phyloP scores from a whole-genome alignment of 92 coral and sea anemone species.

The Diadumene lineata region DNA sequence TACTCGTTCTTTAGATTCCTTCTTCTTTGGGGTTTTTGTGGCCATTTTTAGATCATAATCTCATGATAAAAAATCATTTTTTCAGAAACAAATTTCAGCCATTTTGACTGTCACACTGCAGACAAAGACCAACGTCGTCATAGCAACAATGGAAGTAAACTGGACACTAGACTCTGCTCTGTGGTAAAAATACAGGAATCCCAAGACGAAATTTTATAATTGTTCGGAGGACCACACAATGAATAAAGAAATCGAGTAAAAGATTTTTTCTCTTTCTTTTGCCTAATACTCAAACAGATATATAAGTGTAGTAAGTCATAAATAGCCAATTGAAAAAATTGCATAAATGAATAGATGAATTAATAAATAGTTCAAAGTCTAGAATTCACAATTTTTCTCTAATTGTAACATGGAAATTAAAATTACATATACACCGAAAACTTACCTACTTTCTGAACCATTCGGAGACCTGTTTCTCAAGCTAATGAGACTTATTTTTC shows the following conservation, averaged over 20 bases:
- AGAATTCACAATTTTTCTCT: background rate
- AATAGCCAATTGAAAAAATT: too few species aligned
- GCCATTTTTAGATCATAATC: conserved; percentile 63
- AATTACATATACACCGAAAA: too few species aligned
- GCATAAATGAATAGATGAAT: background rate
- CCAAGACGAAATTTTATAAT: background rate
- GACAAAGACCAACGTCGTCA: conserved; percentile 17
- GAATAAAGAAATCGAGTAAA: background rate
- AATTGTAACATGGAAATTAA: too few species aligned
- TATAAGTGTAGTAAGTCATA: too few species aligned
- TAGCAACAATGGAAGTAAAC: conserved; percentile 17
- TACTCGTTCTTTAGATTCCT: conserved; percentile 95
- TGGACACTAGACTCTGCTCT: background rate
- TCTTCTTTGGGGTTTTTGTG: conserved; percentile 94
- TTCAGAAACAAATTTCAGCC: conserved; percentile 17
- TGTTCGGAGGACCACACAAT: background rate
- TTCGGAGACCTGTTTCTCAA: conserved; percentile 3
- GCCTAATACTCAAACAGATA: background rate
- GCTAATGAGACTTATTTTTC: conserved; percentile 13
- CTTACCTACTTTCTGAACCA: background rate
- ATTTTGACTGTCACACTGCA: background rate
- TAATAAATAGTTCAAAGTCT: background rate
- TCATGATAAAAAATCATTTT: conserved; percentile 4
- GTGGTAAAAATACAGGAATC: conserved; percentile 2
- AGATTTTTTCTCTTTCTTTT: too few species aligned